Base-by-base conservation (phyloP, 2,888 invertebrate species). In the Unio delphinus region DNA sequence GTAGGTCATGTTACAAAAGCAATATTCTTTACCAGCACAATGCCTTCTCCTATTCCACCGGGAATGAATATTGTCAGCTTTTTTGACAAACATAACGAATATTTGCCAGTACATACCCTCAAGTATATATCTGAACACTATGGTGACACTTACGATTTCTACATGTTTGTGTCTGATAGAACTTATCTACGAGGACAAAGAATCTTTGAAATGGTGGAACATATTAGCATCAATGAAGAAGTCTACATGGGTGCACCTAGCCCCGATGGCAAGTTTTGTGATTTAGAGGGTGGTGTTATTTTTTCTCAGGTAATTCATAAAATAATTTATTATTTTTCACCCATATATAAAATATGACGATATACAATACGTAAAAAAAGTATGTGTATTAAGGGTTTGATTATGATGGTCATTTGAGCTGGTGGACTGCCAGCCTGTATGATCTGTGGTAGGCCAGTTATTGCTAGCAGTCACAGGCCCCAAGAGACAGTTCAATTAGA, bases 41-140 rank as follows among this genome's bases (percentile, higher is more conserved):
- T 76, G 76, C 80, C 61, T 62, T 73, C 54, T 45, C 69, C 18
- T 17, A 65, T 71, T 11, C 85, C 75, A 61, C 70, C 76, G 56
- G 87, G 85, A 1, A 83, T 89, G 80, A 81, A 87, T 4, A 94
- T 97, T 67, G 95, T 97, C 0, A 95, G 95, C 1, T 96, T 97
- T 88, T 95, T 95, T 0, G 96, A 96, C 89, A 94, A 93, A 0
- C 93, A 92, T 81, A 93, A 91, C 89, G 93, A 94, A 88, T 92
- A 95, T 23, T 93, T 95, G 80, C 95, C 96, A 0, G 95, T 97
- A 90, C 96, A 96, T 87, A 94, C 95, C 28, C 92, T 98, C 61
- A 96, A 96, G 88, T 97, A 97, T 88, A 93, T 98, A 18, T 94
- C 94, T 0, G 96, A 97, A 83, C 96, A 96, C 89, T 96, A 95